A percentile compares a stretch with the other conserved stretches of the same genome.
phyloP scores from a whole-genome alignment of 2,797 vertebrate species.

The Hippocampus kuda region DNA sequence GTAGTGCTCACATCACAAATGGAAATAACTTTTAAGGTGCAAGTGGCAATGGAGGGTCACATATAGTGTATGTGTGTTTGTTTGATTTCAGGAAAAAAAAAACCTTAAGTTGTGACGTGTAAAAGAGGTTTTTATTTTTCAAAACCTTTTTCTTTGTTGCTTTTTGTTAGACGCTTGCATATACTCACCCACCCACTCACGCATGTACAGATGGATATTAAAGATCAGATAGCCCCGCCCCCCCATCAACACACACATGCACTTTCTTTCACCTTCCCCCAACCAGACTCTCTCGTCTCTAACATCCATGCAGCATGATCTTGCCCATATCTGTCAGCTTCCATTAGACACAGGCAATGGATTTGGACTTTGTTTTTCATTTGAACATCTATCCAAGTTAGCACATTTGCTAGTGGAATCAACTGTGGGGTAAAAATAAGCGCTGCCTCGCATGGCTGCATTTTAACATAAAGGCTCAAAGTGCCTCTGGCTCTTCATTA shows the following conservation, averaged over 20 bases:
- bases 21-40: constrained; percentile 9
- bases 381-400: constrained; percentile 10
- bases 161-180: background rate
- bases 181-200: background rate
- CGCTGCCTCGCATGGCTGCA: background rate
- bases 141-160: no score
- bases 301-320: constrained; percentile 43
- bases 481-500: constrained; percentile 30
- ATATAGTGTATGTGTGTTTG: background rate
- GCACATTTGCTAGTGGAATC: constrained; percentile 12
- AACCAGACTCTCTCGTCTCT: constrained; percentile 15
- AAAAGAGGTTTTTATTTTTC: constrained; percentile 15
- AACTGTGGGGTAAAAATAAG: constrained; percentile 15
- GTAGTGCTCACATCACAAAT: constrained; percentile 18
- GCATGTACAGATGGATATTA: constrained; percentile 25
- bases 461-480: constrained; percentile 17
- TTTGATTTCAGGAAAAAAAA: background rate
- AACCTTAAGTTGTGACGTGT: background rate
- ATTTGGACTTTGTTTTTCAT: constrained; percentile 5
- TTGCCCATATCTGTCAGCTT: constrained; percentile 50
- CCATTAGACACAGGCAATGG: constrained; percentile 39
- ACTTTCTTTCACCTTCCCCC: constrained; percentile 18
- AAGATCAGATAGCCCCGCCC: constrained; percentile 25
- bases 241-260: background rate
- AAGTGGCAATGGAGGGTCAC: constrained; percentile 24